Percentiles rank a stretch among this genome's conserved stretches.
phyloP scores from a whole-genome alignment of 2,113 vertebrate genomes.

The Megaceryle torquata region DNA sequence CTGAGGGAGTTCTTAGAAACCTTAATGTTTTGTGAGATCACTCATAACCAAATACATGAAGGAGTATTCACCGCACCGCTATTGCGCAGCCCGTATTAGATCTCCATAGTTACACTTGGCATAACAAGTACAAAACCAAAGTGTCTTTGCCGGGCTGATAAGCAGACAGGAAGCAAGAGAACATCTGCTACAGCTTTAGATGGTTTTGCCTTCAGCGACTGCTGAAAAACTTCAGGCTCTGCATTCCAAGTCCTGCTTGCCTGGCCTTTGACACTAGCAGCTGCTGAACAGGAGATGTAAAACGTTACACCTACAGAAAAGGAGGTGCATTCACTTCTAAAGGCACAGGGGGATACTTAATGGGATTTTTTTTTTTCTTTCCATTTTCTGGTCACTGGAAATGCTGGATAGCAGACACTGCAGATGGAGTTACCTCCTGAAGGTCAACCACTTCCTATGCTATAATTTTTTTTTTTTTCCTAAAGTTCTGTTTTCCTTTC shows the following conservation, averaged over 20 bases:
- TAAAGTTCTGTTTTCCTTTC: conserved; percentile 17
- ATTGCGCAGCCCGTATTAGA: neutral
- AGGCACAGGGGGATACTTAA: neutral
- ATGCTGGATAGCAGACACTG: neutral
- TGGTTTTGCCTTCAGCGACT: conserved; percentile 47
- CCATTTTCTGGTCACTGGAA: neutral
- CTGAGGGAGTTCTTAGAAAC: neutral
- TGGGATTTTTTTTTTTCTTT: neutral
- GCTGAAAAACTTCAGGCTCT: conserved; percentile 24
- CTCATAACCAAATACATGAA: neutral
- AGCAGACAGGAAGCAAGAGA: conserved; percentile 71
- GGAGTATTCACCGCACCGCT: neutral
- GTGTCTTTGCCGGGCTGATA: conserved; percentile 68
- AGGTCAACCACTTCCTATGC: conserved; percentile 54
- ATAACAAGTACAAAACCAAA: conserved; percentile 53
- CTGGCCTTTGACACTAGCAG: conserved; percentile 27
- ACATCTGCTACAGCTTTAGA: conserved; percentile 55
- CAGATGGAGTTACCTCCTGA: conserved; percentile 17
- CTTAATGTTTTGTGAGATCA: neutral
- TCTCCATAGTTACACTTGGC: conserved; percentile 70
- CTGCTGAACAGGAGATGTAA: neutral
- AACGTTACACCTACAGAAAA: neutral
- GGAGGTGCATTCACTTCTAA: neutral
- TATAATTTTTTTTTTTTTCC: neutral
- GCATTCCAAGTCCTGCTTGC: neutral